Evolutionary conservation across 2,797 vertebrate species (phyloP).

Genomic region (Distichodus sexfasciatus): DNA sequence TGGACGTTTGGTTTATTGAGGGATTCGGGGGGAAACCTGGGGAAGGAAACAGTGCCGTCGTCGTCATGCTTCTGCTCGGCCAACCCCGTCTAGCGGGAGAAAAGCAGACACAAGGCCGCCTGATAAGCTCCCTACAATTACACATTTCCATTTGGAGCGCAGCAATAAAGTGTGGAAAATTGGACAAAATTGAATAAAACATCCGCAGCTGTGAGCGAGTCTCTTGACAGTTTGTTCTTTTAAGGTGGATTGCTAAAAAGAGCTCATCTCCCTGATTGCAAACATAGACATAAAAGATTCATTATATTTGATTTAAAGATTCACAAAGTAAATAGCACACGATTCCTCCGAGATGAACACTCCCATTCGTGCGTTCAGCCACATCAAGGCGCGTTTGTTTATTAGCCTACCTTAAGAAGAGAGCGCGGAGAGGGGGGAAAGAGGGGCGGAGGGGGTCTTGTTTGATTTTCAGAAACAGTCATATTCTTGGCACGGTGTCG

Average conservation of each 20-base stretch:
- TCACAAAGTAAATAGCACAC: neutral
- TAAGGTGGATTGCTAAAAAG: neutral
- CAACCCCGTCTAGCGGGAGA: neutral
- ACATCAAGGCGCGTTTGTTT: conserved; percentile 13
- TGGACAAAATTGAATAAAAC: neutral
- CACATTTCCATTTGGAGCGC: conserved; percentile 10
- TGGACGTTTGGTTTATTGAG: neutral
- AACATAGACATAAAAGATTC: conserved; percentile 21
- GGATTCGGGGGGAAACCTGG: neutral
- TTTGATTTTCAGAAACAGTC: conserved; percentile 48
- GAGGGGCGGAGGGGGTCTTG: conserved; percentile 50
- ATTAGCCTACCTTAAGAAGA: conserved; percentile 55
- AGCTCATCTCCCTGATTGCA: neutral
- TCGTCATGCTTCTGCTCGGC: too few species aligned
- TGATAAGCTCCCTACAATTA: neutral
- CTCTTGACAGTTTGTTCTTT: neutral
- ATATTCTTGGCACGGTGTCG: conserved; percentile 70
- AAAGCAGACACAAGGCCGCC: neutral
- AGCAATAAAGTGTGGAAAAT: neutral
- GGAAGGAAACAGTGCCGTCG: neutral
- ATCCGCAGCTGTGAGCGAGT: neutral
- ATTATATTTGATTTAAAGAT: neutral
- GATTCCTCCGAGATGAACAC: neutral
- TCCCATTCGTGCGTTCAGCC: conserved; percentile 16
- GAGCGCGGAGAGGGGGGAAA: conserved; percentile 31